A percentile compares a stretch with the other conserved stretches of the same genome.
phyloP scores from a whole-genome alignment of 53 echinoderm and acorn worm genomes.

The Patiria pectinifera region DNA sequence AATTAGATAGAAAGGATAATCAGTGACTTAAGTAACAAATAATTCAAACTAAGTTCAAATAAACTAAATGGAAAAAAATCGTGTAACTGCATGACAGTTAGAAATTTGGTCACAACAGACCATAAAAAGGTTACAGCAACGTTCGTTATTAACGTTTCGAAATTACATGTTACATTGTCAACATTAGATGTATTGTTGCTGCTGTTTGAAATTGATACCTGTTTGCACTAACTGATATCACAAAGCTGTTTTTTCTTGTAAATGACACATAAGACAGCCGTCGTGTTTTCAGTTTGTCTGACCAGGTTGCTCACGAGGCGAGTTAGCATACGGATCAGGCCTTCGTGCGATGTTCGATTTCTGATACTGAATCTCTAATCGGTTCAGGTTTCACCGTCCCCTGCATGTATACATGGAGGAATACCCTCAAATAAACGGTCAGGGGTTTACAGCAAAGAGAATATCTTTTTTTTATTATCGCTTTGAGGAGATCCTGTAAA shows the following conservation, averaged over 20 bases:
- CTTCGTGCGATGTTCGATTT: neutral
- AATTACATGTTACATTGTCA: too few species aligned
- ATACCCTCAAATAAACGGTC: neutral
- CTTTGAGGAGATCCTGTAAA: neutral
- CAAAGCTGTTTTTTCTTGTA: neutral
- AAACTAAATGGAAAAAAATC: too few species aligned
- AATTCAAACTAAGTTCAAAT: too few species aligned
- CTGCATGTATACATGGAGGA: neutral
- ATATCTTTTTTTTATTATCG: neutral
- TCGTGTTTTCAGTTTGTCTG: neutral
- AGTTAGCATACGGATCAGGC: neutral
- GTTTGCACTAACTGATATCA: too few species aligned
- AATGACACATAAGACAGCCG: neutral
- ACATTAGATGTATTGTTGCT: too few species aligned
- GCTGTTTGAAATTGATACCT: too few species aligned
- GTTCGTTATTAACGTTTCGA: too few species aligned
- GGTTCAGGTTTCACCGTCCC: neutral
- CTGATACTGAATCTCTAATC: neutral
- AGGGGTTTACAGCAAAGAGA: neutral
- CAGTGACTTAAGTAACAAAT: too few species aligned
- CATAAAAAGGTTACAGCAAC: too few species aligned
- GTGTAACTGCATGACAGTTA: too few species aligned
- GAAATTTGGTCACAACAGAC: too few species aligned
- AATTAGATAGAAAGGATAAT: too few species aligned
- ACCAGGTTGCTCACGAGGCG: neutral